Base-by-base conservation (phyloP, 1,140 invertebrate species). In the Paraescarpia echinospica region DNA sequence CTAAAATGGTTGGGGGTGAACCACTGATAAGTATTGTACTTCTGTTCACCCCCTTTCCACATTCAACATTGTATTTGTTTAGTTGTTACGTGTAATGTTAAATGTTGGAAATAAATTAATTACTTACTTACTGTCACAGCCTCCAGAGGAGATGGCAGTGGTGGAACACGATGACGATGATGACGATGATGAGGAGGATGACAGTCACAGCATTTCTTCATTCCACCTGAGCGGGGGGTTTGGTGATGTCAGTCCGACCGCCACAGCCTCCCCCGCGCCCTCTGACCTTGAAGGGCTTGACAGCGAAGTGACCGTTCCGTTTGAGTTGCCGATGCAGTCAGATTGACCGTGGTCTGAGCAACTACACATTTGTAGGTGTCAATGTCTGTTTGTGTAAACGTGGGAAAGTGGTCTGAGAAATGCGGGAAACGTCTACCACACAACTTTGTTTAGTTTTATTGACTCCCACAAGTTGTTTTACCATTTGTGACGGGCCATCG, bases 211-310 rank as follows among this genome's bases (percentile, higher is more conserved):
- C 90, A 92, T 95, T 59, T 95, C 95, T 31, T 95, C 95, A 0
- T 95, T 95, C 88, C 94, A 94, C 91, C 93, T 95, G 90, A 94
- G 94, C 1, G 95, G 94, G 34, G 95, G 94, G 2, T 95, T 95
- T 94, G 95, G 95, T 33, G 95, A 95, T n/a, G 93, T 77, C 22
- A 77, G 59, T 77, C 59, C 59, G 12, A 77, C 14, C 27, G 59
- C 59, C 59, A 27, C 93, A 18, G 91, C 92, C 4, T 95, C 95
- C 14, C 93, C 93, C 0, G 94, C 94, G 9, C 94, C 94, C 1
- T 94, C 94, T n/a, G 94, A 94, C 91, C 88, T 94, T 1, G 94
- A 95, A 35, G 92, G 93, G 6, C 91, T 94, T 35, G 95, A 95
- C 35, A 77, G 59, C 27, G 59, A 77, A 77, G 59, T 77, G 59